Conservation (phyloP, 2,113 vertebrate species). For the Bostrychus sinensis region DNA sequence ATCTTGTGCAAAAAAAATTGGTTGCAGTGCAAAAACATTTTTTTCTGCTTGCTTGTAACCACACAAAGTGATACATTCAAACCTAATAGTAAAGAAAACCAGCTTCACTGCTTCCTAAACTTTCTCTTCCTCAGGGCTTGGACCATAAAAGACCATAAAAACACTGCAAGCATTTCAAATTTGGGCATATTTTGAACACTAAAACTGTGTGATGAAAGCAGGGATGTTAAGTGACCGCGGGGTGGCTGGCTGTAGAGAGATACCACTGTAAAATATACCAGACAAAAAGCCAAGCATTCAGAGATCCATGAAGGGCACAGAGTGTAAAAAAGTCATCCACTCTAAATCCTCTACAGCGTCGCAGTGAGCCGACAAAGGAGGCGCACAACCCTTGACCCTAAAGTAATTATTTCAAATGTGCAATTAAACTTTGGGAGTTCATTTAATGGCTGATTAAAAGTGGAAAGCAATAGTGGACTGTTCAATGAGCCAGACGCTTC, state of each 20-base stretch:
- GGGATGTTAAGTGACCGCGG: slow-evolving; percentile 27
- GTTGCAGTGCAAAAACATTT: too few relatives aligned
- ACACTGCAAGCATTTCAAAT: slow-evolving; percentile 21
- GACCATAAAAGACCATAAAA: slow-evolving; percentile 5
- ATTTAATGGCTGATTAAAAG: slow-evolving; percentile 68
- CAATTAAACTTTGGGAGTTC: slow-evolving; percentile 59
- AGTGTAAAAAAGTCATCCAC: background rate
- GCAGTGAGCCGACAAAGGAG: slow-evolving; percentile 27
- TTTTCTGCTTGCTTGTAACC: too few relatives aligned
- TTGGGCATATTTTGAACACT: slow-evolving; percentile 16
- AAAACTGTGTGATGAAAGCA: slow-evolving; percentile 30
- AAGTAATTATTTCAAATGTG: slow-evolving; percentile 51
- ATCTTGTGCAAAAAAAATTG: too few relatives aligned
- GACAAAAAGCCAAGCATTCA: background rate
- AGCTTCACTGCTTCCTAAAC: slow-evolving; percentile 34
- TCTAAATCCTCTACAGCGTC: background rate
- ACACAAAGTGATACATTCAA: slow-evolving; percentile 35
- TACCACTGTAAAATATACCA: slow-evolving; percentile 21
- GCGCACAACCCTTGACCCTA: slow-evolving; percentile 33
- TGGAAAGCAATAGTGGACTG: slow-evolving; percentile 32
- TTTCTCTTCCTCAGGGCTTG: slow-evolving; percentile 37
- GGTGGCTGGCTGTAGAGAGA: slow-evolving; percentile 24
- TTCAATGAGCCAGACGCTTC: slow-evolving; percentile 48
- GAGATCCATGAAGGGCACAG: slow-evolving; percentile 4
- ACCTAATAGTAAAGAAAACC: slow-evolving; percentile 36